A percentile compares a stretch with the other conserved stretches of the same genome.
Evolutionary conservation across 2,888 invertebrate genomes (phyloP).

Genomic region (Cephus spinipes): DNA sequence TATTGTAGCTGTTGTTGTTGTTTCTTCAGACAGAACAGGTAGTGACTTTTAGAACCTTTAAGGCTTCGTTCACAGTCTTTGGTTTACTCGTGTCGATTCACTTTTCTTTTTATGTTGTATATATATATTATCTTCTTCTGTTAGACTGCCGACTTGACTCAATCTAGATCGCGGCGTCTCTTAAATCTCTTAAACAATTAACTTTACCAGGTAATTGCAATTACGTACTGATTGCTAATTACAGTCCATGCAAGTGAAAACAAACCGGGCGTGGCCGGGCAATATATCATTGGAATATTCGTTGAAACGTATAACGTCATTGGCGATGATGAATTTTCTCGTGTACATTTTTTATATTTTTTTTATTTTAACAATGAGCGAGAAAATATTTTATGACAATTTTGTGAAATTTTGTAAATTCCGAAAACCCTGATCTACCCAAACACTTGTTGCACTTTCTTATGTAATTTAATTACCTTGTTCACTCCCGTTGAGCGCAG

Average conservation of each 20-base stretch:
- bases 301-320: slow-evolving; percentile 3
- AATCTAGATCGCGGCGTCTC: slow-evolving; percentile 43
- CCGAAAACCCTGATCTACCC: not conserved
- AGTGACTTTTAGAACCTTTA: not conserved
- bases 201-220: slow-evolving; percentile 41
- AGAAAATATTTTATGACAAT: not conserved
- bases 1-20: not conserved
- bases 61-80: not conserved
- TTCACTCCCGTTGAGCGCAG: not conserved
- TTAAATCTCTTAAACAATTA: slow-evolving; percentile 49
- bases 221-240: slow-evolving; percentile 46
- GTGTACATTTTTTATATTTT: not conserved
- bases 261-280: slow-evolving; percentile 39
- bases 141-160: slow-evolving; percentile 9
- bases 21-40: not conserved
- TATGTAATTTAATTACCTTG: not conserved
- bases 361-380: not conserved
- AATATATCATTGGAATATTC: slow-evolving; percentile 39
- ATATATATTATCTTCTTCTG: not conserved
- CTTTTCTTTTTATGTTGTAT: not conserved
- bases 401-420: not conserved
- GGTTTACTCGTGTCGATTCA: not conserved
- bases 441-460: not conserved
- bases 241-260: slow-evolving; percentile 43
- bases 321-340: not conserved